Percentiles rank a stretch among this genome's conserved stretches.
Evolutionary conservation across 2,888 invertebrate species (phyloP).

Genomic region (Diachrysia chrysitis): DNA sequence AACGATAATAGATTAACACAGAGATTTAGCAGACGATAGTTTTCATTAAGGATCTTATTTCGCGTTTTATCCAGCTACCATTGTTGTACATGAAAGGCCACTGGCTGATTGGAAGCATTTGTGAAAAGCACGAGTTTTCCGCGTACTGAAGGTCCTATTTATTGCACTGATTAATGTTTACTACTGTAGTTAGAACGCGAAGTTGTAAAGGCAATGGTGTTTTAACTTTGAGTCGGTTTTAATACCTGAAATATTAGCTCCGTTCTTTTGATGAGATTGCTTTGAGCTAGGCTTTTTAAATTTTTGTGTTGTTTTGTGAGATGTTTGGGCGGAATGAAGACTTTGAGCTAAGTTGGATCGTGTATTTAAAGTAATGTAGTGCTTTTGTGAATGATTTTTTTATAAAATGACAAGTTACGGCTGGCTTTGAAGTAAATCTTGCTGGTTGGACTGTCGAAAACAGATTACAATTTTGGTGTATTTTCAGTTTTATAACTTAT

Average conservation of each 20-base stretch:
- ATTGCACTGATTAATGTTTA: slow-evolving; percentile 78
- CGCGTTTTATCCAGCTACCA: slow-evolving; percentile 69
- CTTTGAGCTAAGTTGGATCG: slow-evolving; percentile 9
- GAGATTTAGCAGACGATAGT: slow-evolving; percentile 69
- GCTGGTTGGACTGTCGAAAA: no score
- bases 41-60: slow-evolving; percentile 76
- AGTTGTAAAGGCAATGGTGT: slow-evolving; percentile 52
- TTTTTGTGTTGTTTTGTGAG: not conserved
- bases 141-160: slow-evolving; percentile 67
- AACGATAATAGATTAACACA: slow-evolving; percentile 74
- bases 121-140: slow-evolving; percentile 74
- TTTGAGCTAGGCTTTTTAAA: not conserved
- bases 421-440: no score
- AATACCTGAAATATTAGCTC: slow-evolving; percentile 27
- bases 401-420: no score
- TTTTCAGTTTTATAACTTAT: no score
- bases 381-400: not conserved
- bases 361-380: not conserved
- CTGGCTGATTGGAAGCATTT: slow-evolving; percentile 76
- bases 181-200: slow-evolving; percentile 57
- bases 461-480: no score
- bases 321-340: not conserved
- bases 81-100: slow-evolving; percentile 73
- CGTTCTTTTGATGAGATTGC: slow-evolving; percentile 1
- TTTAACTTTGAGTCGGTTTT: slow-evolving; percentile 49